Evolutionary conservation across 2,113 vertebrate genomes (phyloP).

Genomic region (Tyrannus savana): DNA sequence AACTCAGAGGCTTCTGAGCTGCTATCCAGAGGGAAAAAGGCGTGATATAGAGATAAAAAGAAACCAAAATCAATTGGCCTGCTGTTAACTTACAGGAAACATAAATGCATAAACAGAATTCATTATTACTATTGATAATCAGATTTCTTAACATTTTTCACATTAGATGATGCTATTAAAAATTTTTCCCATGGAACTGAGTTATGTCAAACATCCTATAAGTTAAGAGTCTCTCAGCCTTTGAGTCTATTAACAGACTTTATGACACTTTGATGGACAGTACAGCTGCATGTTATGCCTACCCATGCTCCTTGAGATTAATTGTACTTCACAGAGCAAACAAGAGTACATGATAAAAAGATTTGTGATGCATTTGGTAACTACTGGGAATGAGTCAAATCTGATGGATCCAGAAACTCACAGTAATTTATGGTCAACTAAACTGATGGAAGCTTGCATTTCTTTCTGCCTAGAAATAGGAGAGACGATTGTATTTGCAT

Average conservation of each 20-base stretch:
- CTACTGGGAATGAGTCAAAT: background rate
- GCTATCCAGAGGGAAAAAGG: background rate
- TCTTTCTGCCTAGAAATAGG: background rate
- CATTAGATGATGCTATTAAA: background rate
- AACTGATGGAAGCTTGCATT: background rate
- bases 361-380: constrained; percentile 9
- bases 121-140: background rate
- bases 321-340: background rate
- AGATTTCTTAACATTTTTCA: background rate
- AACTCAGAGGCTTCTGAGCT: background rate
- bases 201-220: background rate
- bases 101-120: background rate
- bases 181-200: background rate
- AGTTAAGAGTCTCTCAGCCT: background rate
- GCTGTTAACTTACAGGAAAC: background rate
- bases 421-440: background rate
- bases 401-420: background rate
- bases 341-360: background rate
- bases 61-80: background rate
- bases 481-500: background rate
- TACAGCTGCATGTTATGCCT: background rate
- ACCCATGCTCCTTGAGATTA: background rate
- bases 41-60: background rate
- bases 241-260: background rate
- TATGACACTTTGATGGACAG: constrained; percentile 12